Evolutionary conservation across 53 echinoderm and acorn worm genomes (phyloP).

Genomic region (Patiria pectinifera): DNA sequence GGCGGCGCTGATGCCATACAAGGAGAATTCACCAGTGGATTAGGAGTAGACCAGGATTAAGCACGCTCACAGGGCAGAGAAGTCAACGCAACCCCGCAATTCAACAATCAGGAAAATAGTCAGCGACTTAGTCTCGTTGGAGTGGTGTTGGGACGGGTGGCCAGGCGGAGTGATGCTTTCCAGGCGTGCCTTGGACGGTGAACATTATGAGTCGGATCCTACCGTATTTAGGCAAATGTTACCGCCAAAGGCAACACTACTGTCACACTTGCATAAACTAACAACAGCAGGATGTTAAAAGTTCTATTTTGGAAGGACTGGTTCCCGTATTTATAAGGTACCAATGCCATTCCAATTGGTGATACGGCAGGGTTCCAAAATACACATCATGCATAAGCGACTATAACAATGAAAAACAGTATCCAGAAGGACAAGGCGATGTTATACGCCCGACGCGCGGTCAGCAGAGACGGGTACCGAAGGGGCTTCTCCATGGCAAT

Average conservation of each 20-base stretch:
- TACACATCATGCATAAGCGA: not conserved
- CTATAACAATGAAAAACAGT: not conserved
- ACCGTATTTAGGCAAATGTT: not conserved
- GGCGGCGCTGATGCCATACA: constrained; percentile 33
- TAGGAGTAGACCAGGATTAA: constrained; percentile 10
- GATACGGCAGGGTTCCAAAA: constrained; percentile 12
- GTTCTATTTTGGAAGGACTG: not conserved
- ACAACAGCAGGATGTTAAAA: constrained; percentile 5
- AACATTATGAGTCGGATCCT: constrained; percentile 23
- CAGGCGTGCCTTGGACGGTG: not conserved
- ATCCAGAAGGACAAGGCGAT: constrained; percentile 15
- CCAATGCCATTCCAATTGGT: constrained; percentile 22
- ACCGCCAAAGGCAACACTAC: not conserved
- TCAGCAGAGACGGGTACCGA: constrained; percentile 35
- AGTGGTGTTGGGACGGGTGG: not conserved
- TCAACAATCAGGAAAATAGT: constrained; percentile 35
- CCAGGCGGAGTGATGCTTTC: not conserved
- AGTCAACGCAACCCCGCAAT: constrained; percentile 23
- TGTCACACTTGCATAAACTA: not conserved
- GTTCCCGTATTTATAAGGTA: not conserved
- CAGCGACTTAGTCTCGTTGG: constrained; percentile 15
- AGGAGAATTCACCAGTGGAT: constrained; percentile 25
- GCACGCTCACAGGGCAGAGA: not conserved
- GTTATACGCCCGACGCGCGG: constrained; percentile 32
- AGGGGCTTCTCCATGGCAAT: constrained; percentile 41